Percentiles rank a stretch among this genome's conserved stretches.
These are phyloP conservation scores for Willowsia nigromaculata DNA, from an alignment of 2,888 invertebrate genomes.

Conservation along the genomic window DNA sequence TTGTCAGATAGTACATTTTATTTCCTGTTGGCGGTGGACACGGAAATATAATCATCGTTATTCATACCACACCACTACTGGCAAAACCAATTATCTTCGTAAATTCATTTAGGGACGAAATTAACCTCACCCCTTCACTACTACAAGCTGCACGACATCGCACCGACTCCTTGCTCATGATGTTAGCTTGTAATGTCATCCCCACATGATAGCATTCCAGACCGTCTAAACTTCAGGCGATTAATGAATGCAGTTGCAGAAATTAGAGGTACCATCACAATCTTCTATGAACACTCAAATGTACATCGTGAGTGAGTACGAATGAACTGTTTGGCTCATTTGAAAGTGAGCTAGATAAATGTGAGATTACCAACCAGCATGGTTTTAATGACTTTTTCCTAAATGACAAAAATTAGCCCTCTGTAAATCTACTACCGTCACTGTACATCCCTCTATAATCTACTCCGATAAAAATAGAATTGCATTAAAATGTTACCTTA, in stretches of 20 bases:
- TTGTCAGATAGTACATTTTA: neutral
- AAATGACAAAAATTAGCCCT: neutral
- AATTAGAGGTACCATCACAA: neutral
- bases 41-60: conserved; percentile 25
- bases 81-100: conserved; percentile 45
- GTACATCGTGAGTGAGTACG: neutral
- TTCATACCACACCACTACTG: conserved; percentile 26
- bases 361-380: neutral
- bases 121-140: conserved; percentile 20
- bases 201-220: neutral
- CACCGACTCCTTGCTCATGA: neutral
- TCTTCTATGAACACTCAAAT: too few relatives aligned
- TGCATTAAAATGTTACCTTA: neutral
- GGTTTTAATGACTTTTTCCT: neutral
- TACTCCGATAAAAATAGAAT: neutral
- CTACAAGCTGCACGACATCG: neutral
- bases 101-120: conserved; percentile 46
- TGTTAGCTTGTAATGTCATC: neutral
- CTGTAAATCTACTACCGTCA: neutral
- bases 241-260: neutral
- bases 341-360: neutral
- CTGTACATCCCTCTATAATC: too few relatives aligned
- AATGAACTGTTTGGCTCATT: neutral
- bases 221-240: neutral
- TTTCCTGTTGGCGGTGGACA: conserved; percentile 40